Evolutionary conservation across 2,797 vertebrate genomes (phyloP).

Genomic region (Glossophaga mutica): DNA sequence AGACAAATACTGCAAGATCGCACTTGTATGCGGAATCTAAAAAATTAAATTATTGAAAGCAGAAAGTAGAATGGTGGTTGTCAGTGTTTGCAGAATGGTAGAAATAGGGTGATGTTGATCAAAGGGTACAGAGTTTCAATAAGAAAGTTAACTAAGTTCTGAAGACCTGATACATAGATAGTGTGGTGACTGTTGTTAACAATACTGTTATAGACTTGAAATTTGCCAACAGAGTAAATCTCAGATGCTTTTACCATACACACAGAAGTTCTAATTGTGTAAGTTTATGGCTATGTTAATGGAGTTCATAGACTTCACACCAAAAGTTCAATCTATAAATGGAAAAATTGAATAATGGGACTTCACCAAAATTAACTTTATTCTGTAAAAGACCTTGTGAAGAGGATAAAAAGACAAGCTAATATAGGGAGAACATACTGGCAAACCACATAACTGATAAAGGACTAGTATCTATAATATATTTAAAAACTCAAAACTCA

Average conservation of each 20-base stretch:
- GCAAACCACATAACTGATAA: neutral
- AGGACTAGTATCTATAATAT: neutral
- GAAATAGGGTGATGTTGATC: neutral
- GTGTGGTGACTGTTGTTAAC: neutral
- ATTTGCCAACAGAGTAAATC: neutral
- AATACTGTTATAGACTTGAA: neutral
- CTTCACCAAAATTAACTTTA: neutral
- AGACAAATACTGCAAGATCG: neutral
- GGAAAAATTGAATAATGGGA: neutral
- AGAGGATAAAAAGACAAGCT: neutral
- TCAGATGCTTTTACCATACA: neutral
- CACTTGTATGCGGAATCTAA: neutral
- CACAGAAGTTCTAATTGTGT: neutral
- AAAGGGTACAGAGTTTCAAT: neutral
- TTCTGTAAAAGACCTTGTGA: neutral
- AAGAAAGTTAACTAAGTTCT: neutral
- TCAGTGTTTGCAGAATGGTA: neutral
- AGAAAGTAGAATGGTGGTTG: neutral
- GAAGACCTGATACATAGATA: neutral
- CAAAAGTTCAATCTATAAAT: neutral
- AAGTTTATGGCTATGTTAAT: neutral
- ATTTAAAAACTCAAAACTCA: neutral
- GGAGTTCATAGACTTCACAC: neutral
- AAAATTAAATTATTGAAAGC: neutral
- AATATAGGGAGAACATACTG: neutral